Percentiles rank a stretch among this genome's conserved stretches.
These are phyloP conservation scores for Leptosomus discolor DNA, from an alignment of 2,113 vertebrate genomes.

Conservation along the genomic window DNA sequence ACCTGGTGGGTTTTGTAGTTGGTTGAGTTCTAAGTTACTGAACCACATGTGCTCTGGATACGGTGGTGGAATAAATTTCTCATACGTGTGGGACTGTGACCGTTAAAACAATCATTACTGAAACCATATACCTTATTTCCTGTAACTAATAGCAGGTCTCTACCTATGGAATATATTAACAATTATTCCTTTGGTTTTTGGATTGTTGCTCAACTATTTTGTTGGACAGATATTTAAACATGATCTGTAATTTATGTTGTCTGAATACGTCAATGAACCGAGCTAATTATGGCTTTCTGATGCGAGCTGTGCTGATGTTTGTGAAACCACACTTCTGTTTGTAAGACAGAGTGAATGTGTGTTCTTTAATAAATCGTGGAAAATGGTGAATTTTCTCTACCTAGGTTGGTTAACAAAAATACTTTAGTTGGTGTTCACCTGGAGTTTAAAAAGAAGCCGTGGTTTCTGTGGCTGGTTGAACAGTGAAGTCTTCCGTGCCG, in stretches of 20 bases:
- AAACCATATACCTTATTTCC: conserved; percentile 70
- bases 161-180: conserved; percentile 71
- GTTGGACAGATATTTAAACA: conserved; percentile 58
- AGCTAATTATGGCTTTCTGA: conserved; percentile 41
- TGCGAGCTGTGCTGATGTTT: conserved; percentile 34
- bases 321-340: conserved; percentile 22
- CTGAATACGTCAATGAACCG: background rate
- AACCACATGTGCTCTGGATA: conserved; percentile 36
- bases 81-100: conserved; percentile 72
- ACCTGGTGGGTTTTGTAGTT: conserved; percentile 38
- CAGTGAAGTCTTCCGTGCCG: background rate
- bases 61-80: conserved; percentile 65
- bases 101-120: conserved; percentile 62
- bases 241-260: conserved; percentile 33
- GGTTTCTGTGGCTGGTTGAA: background rate
- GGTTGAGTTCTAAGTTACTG: conserved; percentile 12
- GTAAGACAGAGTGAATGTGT: background rate
- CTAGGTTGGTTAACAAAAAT: background rate
- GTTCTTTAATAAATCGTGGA: conserved; percentile 30
- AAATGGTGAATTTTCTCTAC: conserved; percentile 40
- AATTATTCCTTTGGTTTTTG: conserved; percentile 57
- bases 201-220: conserved; percentile 58
- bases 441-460: background rate
- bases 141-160: conserved; percentile 59
- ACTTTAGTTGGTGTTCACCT: background rate